Evolutionary conservation across 2,113 vertebrate genomes (phyloP).

Genomic region (Oplegnathus fasciatus): DNA sequence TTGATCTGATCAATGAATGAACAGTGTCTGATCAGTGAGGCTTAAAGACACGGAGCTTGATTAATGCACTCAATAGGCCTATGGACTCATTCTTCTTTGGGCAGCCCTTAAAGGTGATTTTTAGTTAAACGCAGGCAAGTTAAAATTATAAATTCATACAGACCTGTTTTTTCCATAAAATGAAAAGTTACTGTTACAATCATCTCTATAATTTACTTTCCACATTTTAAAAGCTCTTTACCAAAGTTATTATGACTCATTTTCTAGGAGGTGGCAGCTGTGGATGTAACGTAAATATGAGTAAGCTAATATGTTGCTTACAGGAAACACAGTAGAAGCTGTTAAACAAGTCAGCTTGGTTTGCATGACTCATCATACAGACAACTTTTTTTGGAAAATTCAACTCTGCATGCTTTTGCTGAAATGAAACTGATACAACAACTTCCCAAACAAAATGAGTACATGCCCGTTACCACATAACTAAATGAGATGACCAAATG

Average conservation of each 20-base stretch:
- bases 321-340: too few relatives aligned
- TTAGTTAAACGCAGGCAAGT: neutral
- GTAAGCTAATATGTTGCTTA: neutral
- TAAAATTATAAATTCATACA: neutral
- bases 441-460: too few relatives aligned
- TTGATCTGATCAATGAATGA: conserved; percentile 3
- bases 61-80: neutral
- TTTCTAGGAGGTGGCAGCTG: neutral
- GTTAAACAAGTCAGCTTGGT: neutral
- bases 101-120: too few relatives aligned
- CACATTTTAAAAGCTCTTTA: neutral
- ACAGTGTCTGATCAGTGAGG: neutral
- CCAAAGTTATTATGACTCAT: neutral
- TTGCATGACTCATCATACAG: neutral
- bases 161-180: neutral
- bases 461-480: neutral
- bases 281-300: neutral
- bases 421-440: too few relatives aligned
- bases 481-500: neutral
- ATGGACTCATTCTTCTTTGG: neutral
- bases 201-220: neutral
- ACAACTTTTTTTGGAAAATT: neutral
- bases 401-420: neutral
- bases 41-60: neutral
- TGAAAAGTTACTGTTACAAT: neutral